A percentile compares a stretch with the other conserved stretches of the same genome.
Conservation (phyloP, 2,888 invertebrate genomes). For the Neria commutata region DNA sequence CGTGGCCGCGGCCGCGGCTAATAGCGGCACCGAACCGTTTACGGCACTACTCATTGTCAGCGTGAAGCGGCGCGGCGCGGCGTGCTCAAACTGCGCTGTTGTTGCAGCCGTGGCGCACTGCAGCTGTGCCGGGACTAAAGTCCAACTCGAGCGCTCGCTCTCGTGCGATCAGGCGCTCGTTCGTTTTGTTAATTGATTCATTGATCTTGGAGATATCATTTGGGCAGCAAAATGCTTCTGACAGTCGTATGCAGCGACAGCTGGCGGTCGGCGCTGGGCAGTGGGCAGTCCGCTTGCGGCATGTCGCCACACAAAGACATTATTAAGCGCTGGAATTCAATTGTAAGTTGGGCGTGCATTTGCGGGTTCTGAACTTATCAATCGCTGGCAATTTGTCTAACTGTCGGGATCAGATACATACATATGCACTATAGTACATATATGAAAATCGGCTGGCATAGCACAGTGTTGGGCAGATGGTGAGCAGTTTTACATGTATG, state of each 20-base stretch:
- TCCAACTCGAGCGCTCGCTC: conserved; percentile 1
- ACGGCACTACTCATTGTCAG: not conserved
- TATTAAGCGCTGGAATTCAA: conserved; percentile 51
- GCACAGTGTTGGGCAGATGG: no score
- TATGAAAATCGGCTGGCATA: no score
- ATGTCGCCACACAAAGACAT: conserved; percentile 51
- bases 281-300: no score
- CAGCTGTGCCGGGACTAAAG: not conserved
- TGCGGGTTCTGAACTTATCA: conserved; percentile 2
- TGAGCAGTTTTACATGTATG: no score
- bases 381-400: conserved; percentile 1
- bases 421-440: no score
- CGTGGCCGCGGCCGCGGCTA: not conserved
- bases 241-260: not conserved
- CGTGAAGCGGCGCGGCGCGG: not conserved
- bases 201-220: conserved; percentile 46
- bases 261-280: not conserved
- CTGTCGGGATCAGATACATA: no score
- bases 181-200: conserved; percentile 49
- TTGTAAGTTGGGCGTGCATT: conserved; percentile 20
- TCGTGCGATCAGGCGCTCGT: no score
- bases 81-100: not conserved
- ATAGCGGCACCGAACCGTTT: not conserved
- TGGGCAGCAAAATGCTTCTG: not conserved
- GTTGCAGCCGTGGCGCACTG: not conserved